Base-by-base conservation (phyloP, 2,888 invertebrate genomes). In the Megastigmus dorsalis region DNA sequence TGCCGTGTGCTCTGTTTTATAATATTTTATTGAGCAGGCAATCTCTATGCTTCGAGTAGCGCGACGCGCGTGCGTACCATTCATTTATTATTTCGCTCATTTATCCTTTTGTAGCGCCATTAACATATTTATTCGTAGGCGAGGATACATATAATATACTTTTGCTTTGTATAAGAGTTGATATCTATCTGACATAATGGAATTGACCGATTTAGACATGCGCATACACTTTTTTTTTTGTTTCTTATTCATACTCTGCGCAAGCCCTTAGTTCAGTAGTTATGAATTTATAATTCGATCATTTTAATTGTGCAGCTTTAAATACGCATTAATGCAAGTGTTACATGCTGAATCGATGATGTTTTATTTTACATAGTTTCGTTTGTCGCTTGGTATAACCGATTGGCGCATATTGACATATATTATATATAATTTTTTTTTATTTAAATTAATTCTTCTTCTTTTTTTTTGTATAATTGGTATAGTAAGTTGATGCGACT, bases 301-400 rank as follows among this genome's bases (percentile, higher is more conserved):
- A 6, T 23, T 45, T 48, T 48, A 20, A 57, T 43, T 57, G 52
- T 43, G 59, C 45, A 59, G 72, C 71, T 72, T 60, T 66, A n/a
- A n/a, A 57, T 72, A n/a, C 30, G 50, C 59, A 59, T 59, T 66
- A 59, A 65, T 43, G 65, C 72, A 59, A 36, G 33, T 59, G 50
- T 70, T 70, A n/a, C 3, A 43, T 48, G 65, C 18, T 55, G 43
- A 36, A 45, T 55, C 30, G 15, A 55, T 55, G 33, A 62, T 72
- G 13, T 38, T 70, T 2, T 48, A 48, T 15, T 4, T 43, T 57
- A 62, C 59, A 10, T 45, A 9, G 43, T 60, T 41, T 65, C 36
- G 7, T 71, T 57, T 57, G 41, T 20, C n/a, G 73, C 73, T 73
- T 72, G 6, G 13, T 4, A 15, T 62, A 68, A 62, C 62, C 55